These are phyloP conservation scores for Oreotragus oreotragus DNA, from an alignment of 2,113 vertebrate species.

Conservation along the genomic window DNA sequence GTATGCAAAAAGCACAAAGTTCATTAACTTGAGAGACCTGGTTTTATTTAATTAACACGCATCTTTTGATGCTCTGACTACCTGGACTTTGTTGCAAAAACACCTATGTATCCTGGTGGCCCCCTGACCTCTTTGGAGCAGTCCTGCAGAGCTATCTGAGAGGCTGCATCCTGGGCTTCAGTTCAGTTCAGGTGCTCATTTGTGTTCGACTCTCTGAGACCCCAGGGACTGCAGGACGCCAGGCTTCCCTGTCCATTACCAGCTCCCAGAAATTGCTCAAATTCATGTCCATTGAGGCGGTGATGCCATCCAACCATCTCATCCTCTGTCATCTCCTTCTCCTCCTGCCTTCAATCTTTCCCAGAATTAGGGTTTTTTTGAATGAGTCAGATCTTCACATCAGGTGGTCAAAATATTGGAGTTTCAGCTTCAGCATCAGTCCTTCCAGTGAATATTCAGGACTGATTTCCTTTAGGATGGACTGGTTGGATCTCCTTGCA, in stretches of 20 bases:
- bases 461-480: background rate
- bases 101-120: background rate
- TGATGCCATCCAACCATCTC: background rate
- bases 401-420: background rate
- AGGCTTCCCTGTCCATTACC: background rate
- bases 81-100: background rate
- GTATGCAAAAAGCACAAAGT: too few relatives aligned
- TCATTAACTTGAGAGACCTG: background rate
- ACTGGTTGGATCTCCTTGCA: background rate
- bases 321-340: background rate
- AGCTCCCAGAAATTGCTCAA: background rate
- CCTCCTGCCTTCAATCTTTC: background rate
- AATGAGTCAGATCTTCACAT: background rate
- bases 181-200: background rate
- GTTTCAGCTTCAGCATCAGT: background rate
- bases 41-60: background rate
- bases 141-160: background rate
- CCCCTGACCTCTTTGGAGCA: background rate
- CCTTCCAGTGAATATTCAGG: background rate
- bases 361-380: background rate
- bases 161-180: background rate
- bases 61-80: background rate
- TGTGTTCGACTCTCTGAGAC: accelerated
- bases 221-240: background rate
- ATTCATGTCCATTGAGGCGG: accelerated